Conservation (phyloP, 2,113 vertebrate species). For the Pampusana beccarii region DNA sequence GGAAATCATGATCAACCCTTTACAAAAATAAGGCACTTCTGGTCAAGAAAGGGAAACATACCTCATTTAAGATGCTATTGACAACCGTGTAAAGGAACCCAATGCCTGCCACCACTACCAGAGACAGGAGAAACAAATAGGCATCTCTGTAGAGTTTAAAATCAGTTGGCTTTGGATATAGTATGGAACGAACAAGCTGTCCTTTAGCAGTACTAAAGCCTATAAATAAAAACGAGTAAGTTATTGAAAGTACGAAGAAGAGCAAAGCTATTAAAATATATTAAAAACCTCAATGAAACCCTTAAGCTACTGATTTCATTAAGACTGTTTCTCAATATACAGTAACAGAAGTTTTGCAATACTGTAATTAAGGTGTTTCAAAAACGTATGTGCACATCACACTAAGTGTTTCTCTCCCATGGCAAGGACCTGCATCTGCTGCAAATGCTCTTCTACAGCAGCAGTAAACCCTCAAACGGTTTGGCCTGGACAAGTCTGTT, state of each 20-base stretch:
- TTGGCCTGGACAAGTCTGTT: not conserved
- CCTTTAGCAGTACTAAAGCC: conserved; percentile 98
- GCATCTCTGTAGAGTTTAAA: conserved; percentile 98
- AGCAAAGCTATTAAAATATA: not conserved
- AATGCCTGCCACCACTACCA: conserved; percentile 90
- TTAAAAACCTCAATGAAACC: not conserved
- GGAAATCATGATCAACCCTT: not conserved
- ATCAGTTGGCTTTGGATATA: conserved; percentile 97
- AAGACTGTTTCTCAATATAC: not conserved
- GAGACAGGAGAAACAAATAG: conserved; percentile 93
- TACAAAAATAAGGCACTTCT: not conserved
- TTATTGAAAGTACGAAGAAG: not conserved
- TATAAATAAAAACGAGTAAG: conserved; percentile 44
- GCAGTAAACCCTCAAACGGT: not conserved
- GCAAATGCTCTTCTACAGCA: not conserved
- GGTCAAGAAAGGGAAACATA: conserved; percentile 42
- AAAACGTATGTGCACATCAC: not conserved
- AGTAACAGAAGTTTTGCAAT: conserved; percentile 23
- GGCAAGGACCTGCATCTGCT: not conserved
- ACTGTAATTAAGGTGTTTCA: conserved; percentile 9
- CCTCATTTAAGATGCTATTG: conserved; percentile 88
- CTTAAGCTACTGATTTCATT: conserved; percentile 27
- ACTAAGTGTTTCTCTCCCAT: not conserved
- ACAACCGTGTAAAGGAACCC: conserved; percentile 94
- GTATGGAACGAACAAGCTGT: conserved; percentile 94